Evolutionary conservation across 2,113 vertebrate species (phyloP).

Genomic region (Ptychochromis oligacanthus): DNA sequence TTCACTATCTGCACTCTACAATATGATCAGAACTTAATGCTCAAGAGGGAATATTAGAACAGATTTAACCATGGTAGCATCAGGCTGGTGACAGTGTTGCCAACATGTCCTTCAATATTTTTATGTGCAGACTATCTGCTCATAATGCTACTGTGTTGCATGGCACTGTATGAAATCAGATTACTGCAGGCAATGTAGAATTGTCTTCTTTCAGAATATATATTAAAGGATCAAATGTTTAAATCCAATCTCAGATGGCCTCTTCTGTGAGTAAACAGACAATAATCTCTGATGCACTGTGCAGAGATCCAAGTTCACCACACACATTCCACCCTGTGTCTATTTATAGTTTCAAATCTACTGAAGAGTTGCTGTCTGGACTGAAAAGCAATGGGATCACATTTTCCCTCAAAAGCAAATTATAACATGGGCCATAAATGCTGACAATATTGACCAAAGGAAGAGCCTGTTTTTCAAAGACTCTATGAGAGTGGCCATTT

Average conservation of each 20-base stretch:
- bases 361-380: slow-evolving; percentile 39
- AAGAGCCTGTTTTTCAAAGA: slow-evolving; percentile 53
- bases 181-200: neutral
- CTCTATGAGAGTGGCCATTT: slow-evolving; percentile 52
- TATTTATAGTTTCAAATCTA: slow-evolving; percentile 48
- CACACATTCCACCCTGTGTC: slow-evolving; percentile 9
- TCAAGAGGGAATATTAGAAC: slow-evolving; percentile 39
- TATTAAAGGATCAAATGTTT: slow-evolving; percentile 23
- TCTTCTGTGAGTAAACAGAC: slow-evolving; percentile 14
- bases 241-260: slow-evolving; percentile 13
- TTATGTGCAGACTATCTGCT: neutral
- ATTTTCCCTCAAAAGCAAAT: slow-evolving; percentile 40
- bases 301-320: neutral
- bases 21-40: slow-evolving; percentile 49
- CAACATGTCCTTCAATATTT: neutral
- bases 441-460: slow-evolving; percentile 58
- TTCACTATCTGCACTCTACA: slow-evolving; percentile 40
- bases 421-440: slow-evolving; percentile 61
- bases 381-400: slow-evolving; percentile 40
- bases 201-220: neutral
- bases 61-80: neutral
- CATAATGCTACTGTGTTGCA: neutral
- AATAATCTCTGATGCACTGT: slow-evolving; percentile 31
- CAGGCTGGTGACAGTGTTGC: neutral
- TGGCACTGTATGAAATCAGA: neutral